Evolutionary conservation across 2,113 vertebrate species (phyloP).

Genomic region (Calidris pygmaea): DNA sequence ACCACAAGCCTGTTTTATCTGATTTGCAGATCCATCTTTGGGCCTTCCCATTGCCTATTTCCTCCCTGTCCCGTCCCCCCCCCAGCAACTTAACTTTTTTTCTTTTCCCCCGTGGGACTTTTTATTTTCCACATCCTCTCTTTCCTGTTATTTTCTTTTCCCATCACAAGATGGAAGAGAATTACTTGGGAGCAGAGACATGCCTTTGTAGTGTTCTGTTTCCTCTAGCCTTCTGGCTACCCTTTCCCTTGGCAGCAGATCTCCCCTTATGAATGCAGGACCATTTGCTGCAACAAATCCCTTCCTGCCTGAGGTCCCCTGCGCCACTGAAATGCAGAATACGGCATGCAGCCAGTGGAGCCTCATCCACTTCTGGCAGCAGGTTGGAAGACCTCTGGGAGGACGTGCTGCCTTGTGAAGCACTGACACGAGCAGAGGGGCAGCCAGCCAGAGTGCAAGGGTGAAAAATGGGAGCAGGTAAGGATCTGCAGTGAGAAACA

Average conservation of each 20-base stretch:
- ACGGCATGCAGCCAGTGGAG: rapidly evolving
- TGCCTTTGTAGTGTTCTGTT: background rate
- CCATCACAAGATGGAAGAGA: background rate
- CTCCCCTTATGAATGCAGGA: background rate
- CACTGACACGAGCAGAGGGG: rapidly evolving
- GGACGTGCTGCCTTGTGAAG: background rate
- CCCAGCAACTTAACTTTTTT: background rate
- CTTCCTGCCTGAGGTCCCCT: background rate
- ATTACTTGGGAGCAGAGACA: background rate
- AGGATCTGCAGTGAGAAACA: background rate
- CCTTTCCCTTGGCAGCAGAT: background rate
- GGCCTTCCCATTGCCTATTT: background rate
- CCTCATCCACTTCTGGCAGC: background rate
- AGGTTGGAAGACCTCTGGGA: background rate
- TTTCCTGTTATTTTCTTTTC: constrained; percentile 25
- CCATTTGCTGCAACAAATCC: background rate
- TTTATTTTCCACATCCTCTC: background rate
- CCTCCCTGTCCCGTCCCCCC: background rate
- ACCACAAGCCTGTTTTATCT: background rate
- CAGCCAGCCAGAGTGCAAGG: background rate
- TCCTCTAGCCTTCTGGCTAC: background rate
- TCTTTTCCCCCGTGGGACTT: background rate
- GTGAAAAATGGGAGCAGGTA: background rate
- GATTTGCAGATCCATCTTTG: background rate
- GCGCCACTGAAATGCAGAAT: background rate